Evolutionary conservation across 2,113 vertebrate species (phyloP).

Genomic region (Eretmochelys imbricata): DNA sequence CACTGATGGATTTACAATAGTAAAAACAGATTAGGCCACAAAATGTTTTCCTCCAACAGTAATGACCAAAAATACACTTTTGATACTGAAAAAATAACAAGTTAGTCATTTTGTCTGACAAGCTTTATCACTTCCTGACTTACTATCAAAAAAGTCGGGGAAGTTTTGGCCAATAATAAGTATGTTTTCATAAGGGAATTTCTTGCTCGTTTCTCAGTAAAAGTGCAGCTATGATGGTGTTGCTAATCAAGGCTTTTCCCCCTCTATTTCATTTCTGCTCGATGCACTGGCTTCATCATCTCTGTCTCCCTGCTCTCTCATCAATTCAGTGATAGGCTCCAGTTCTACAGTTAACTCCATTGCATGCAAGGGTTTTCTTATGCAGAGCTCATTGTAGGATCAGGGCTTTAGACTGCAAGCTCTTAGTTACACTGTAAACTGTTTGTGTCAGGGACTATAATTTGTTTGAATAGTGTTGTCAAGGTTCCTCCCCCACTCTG

Average conservation of each 20-base stretch:
- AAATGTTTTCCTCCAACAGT: not conserved
- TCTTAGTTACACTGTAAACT: not conserved
- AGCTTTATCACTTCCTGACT: constrained; percentile 61
- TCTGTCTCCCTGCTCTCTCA: not conserved
- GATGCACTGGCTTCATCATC: fast-evolving
- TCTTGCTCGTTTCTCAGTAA: constrained; percentile 50
- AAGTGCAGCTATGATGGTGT: not conserved
- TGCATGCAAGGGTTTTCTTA: not conserved
- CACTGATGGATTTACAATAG: not conserved
- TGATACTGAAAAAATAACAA: constrained; percentile 41
- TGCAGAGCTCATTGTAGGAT: fast-evolving
- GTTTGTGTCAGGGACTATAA: not conserved
- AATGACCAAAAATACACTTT: constrained; percentile 27
- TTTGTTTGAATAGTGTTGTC: fast-evolving
- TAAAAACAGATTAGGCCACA: not conserved
- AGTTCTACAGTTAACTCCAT: constrained; percentile 6
- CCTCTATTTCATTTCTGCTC: constrained; percentile 25
- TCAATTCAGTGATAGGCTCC: not conserved
- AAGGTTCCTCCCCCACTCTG: no score
- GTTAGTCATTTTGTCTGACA: constrained; percentile 5
- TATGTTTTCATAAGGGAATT: constrained; percentile 27
- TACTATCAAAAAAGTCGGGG: constrained; percentile 48
- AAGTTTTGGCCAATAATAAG: constrained; percentile 25
- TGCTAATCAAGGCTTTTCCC: constrained; percentile 21
- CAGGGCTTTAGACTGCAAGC: not conserved